These are phyloP conservation scores for Hybos culiciformis DNA, from an alignment of 2,888 invertebrate genomes.

Conservation along the genomic window DNA sequence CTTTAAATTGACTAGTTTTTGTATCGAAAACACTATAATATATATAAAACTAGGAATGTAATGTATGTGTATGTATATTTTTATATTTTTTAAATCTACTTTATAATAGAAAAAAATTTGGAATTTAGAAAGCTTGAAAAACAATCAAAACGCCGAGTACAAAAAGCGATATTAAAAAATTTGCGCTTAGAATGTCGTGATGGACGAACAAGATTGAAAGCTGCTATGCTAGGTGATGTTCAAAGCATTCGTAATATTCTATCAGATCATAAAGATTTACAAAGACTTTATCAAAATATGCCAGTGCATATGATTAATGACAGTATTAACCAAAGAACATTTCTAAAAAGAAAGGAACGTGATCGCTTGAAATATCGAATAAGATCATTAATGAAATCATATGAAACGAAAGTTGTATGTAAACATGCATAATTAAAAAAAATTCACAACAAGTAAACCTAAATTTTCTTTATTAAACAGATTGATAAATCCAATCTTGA, in stretches of 20 bases:
- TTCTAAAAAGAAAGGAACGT: constrained; percentile 30
- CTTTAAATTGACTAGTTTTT: no score
- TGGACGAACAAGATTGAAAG: constrained; percentile 26
- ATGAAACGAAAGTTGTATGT: constrained; percentile 23
- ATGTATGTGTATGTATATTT: no score
- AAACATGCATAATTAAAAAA: constrained; percentile 1
- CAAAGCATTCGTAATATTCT: constrained; percentile 26
- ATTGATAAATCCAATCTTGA: constrained; percentile 23
- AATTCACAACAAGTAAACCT: background rate
- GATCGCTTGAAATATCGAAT: constrained; percentile 27
- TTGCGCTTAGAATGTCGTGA: constrained; percentile 24
- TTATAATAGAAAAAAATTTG: background rate
- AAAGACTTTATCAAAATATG: constrained; percentile 29
- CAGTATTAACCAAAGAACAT: constrained; percentile 32
- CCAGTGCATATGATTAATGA: constrained; percentile 28
- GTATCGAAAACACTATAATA: no score
- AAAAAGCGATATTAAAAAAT: background rate
- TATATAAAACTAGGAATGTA: no score
- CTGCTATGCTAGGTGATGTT: constrained; percentile 22
- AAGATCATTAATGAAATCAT: constrained; percentile 20
- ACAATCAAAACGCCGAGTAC: background rate
- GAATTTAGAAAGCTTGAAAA: background rate
- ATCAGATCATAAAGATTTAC: constrained; percentile 28
- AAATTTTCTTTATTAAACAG: no score
- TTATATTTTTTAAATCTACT: no score